phyloP scores from a whole-genome alignment of 2,888 invertebrate genomes.

The Hirudinaria manillensis region DNA sequence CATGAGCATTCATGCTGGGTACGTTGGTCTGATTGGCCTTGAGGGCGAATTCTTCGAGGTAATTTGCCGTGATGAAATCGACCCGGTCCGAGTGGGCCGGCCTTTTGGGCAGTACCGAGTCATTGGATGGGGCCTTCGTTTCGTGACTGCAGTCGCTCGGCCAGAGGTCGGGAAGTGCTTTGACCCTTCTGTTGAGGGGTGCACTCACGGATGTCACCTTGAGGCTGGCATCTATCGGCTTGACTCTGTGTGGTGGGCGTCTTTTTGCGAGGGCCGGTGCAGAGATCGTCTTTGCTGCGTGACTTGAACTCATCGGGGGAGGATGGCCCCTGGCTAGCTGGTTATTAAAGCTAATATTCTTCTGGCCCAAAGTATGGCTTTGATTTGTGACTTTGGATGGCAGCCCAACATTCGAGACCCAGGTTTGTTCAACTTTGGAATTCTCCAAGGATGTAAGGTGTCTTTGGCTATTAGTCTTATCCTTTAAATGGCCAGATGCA shows the following conservation, averaged over 20 bases:
- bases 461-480: not conserved
- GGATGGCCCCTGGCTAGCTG: too few species aligned
- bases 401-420: not conserved
- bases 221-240: not conserved
- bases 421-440: not conserved
- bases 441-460: too few species aligned
- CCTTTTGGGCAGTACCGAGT: too few species aligned
- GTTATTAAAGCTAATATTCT: not conserved
- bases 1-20: too few species aligned
- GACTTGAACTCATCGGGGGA: not conserved
- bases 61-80: too few species aligned
- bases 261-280: not conserved
- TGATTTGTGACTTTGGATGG: not conserved
- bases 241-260: not conserved
- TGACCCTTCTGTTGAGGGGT: conserved; percentile 11
- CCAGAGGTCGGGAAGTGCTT: not conserved
- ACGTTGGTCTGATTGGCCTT: too few species aligned
- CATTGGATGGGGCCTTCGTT: too few species aligned
- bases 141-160: not conserved
- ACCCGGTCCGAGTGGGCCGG: too few species aligned
- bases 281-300: not conserved
- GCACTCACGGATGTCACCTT: not conserved
- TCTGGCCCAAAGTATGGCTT: not conserved
- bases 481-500: not conserved
- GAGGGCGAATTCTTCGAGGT: too few species aligned